Percentiles rank a stretch among this genome's conserved stretches.
Conservation (phyloP, 2,888 invertebrate species). For the Epicampocera succincta region DNA sequence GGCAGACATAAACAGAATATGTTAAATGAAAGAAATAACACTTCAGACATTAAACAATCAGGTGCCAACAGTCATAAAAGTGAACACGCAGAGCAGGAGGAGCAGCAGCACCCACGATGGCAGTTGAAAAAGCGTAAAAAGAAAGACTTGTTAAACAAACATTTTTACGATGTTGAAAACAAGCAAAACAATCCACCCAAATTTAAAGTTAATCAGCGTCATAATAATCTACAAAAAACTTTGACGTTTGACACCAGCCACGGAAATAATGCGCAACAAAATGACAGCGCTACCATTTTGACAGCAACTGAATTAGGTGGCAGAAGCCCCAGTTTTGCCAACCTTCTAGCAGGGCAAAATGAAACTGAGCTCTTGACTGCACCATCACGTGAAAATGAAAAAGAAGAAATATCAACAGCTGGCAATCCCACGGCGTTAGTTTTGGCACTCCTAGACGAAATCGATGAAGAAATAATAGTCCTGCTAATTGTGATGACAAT, state of each 20-base stretch:
- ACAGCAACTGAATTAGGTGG: neutral
- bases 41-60: slow-evolving; percentile 14
- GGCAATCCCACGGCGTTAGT: slow-evolving; percentile 67
- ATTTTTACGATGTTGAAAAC: slow-evolving; percentile 28
- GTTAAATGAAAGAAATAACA: slow-evolving; percentile 23
- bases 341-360: neutral
- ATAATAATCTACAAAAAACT: neutral
- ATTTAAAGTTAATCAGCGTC: slow-evolving; percentile 12
- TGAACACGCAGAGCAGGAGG: slow-evolving; percentile 7
- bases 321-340: neutral
- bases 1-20: slow-evolving; percentile 31
- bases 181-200: slow-evolving; percentile 39
- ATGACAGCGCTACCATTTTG: neutral
- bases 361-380: neutral
- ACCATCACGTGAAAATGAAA: neutral
- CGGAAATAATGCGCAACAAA: neutral
- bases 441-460: slow-evolving; percentile 72
- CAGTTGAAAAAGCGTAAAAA: slow-evolving; percentile 47
- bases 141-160: slow-evolving; percentile 42
- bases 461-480: slow-evolving; percentile 79
- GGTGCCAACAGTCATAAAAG: slow-evolving; percentile 15
- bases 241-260: neutral
- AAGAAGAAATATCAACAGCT: slow-evolving; percentile 23
- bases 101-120: neutral
- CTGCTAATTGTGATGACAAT: slow-evolving; percentile 82